Conservation (phyloP, 2,797 vertebrate genomes). For the Hylomyscus alleni region DNA sequence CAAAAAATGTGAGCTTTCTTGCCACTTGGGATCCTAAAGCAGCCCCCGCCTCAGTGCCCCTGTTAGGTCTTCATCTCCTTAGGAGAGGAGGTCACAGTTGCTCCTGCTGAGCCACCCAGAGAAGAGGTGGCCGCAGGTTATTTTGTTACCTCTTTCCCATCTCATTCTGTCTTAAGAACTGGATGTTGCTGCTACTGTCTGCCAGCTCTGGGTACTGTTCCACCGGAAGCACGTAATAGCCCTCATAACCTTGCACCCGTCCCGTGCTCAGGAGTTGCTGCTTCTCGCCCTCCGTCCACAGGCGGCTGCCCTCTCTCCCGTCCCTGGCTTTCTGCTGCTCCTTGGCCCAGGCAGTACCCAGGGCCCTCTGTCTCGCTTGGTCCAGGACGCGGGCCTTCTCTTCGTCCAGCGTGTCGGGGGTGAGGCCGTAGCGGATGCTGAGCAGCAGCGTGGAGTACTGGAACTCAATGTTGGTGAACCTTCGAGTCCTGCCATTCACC, state of each 20-base stretch:
- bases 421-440: constrained; percentile 96
- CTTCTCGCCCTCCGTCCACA: constrained; percentile 99
- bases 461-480: constrained; percentile 97
- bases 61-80: constrained; percentile 95
- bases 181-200: constrained; percentile 99
- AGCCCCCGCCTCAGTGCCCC: constrained; percentile 95
- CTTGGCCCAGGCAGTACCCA: constrained; percentile 96
- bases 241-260: constrained; percentile 98
- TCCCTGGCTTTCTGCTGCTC: constrained; percentile 97
- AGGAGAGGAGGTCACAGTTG: constrained; percentile 94
- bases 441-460: constrained; percentile 94
- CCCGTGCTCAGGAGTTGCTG: constrained; percentile 97
- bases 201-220: constrained; percentile 99
- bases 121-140: constrained; percentile 91
- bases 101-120: constrained; percentile 91
- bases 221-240: constrained; percentile 98
- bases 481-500: constrained; percentile 96
- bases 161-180: constrained; percentile 99
- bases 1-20: constrained; percentile 94
- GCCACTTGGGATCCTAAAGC: constrained; percentile 96
- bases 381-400: constrained; percentile 97
- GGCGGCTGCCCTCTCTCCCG: constrained; percentile 96
- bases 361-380: constrained; percentile 96
- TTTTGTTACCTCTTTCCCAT: constrained; percentile 99
- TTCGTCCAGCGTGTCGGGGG: constrained; percentile 95